These are phyloP conservation scores for Cochlearius cochlearius DNA, from an alignment of 2,113 vertebrate species.

Conservation along the genomic window DNA sequence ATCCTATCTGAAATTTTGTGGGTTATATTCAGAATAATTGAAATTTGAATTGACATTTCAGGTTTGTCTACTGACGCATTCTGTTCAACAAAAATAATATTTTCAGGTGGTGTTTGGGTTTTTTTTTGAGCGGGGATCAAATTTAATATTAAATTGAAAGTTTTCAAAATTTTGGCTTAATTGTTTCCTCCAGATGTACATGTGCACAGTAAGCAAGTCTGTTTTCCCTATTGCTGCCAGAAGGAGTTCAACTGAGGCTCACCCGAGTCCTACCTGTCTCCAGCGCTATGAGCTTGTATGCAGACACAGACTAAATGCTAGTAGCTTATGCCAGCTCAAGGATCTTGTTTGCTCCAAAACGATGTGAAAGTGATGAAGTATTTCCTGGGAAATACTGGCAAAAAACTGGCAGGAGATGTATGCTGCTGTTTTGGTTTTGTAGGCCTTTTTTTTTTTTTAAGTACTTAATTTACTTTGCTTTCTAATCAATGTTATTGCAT, in stretches of 20 bases:
- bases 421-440: neutral
- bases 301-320: neutral
- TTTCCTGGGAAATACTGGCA: neutral
- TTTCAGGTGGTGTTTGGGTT: neutral
- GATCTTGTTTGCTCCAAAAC: neutral
- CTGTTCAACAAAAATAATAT: neutral
- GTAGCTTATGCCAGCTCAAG: neutral
- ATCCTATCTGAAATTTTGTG: neutral
- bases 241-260: neutral
- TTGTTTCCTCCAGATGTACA: neutral
- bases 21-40: neutral
- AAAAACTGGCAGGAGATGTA: neutral
- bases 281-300: rapidly evolving
- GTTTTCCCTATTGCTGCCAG: neutral
- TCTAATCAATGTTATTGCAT: neutral
- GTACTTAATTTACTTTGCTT: neutral
- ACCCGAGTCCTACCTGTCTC: neutral
- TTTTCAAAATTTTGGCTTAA: neutral
- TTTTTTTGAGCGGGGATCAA: neutral
- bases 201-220: neutral
- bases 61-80: neutral
- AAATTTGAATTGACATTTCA: neutral
- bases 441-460: neutral
- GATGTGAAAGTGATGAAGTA: neutral
- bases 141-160: neutral